Base-by-base conservation (phyloP, 2,113 vertebrate species). In the Etheostoma cragini region DNA sequence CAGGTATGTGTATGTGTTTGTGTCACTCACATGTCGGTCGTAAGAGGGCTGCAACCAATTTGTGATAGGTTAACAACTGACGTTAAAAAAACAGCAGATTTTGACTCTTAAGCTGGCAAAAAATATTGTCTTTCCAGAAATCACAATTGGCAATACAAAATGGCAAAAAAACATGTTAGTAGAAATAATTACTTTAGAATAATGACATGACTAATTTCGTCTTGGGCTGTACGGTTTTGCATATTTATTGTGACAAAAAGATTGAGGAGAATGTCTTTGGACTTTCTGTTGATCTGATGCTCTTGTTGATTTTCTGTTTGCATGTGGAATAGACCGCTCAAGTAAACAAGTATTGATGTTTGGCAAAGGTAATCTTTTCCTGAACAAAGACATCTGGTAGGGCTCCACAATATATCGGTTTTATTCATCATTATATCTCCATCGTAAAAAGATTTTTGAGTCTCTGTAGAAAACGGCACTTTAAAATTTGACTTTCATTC, bases 1-100 rank as follows among this genome's bases (percentile, higher is more conserved):
- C 96, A 98, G 96, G 98, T 99, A 84, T 84, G 94, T 53, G 17
- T 57, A 4, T 35, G 24, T 52, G 12, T 54, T 11, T 46, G n/a
- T 38, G 30, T 42, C 2, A 11, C 38, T 42, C 38, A 42, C 38
- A 42, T 8, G 38, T 42, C 8, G 38, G 38, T 42, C 8, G 0
- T 11, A 42, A 42, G 38, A 42, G 38, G 38, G 38, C 8, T 42
- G 8, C 38, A 38, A 38, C 38, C 38, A 42, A 11, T 42, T 38
- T 42, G 38, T 8, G 38, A 38, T 10, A 38, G 38, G 38, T 68
- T 45, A 24, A 70, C 16, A 33, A 10, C 42, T 60, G 49, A 62
- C 15, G 4, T 46, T 24, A 33, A 38, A 38, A 38, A 38, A 26
- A 33, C 4, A 33, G 6, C 33, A 6, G 33, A 35, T 35, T 50